phyloP scores from a whole-genome alignment of 2,888 invertebrate genomes.

The Parthenolecanium corni region DNA sequence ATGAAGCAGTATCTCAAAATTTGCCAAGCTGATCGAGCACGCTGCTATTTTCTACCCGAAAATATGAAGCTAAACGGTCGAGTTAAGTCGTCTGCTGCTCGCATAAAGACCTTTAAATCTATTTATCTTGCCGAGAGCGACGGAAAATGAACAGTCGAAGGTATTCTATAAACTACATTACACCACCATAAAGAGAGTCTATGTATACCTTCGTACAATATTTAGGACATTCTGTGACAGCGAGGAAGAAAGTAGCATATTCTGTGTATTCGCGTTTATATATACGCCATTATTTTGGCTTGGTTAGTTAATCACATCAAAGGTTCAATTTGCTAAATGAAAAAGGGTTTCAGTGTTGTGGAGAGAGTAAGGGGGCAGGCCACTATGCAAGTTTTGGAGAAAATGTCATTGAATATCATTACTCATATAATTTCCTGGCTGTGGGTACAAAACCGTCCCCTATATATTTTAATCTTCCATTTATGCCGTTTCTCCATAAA shows the following conservation, averaged over 20 bases:
- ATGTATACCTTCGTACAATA: too few species aligned
- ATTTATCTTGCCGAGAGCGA: not conserved
- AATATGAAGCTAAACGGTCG: slow-evolving; percentile 14
- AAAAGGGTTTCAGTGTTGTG: too few species aligned
- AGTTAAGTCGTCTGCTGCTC: slow-evolving; percentile 3
- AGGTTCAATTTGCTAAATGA: slow-evolving; percentile 12
- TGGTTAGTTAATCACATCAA: slow-evolving; percentile 22
- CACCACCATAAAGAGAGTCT: too few species aligned
- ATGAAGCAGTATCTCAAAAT: not conserved
- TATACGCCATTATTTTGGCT: slow-evolving; percentile 10
- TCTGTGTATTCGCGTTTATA: not conserved
- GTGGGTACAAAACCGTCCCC: not conserved
- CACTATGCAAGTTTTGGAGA: too few species aligned
- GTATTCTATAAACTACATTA: not conserved
- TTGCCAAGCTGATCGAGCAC: slow-evolving; percentile 9
- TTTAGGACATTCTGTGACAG: too few species aligned
- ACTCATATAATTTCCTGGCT: slow-evolving; percentile 18
- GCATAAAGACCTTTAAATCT: slow-evolving; percentile 1
- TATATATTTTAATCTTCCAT: slow-evolving; percentile 11
- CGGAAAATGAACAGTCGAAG: not conserved
- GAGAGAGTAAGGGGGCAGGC: too few species aligned
- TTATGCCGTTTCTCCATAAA: not conserved
- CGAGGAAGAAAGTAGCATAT: too few species aligned
- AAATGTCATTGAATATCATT: slow-evolving; percentile 24
- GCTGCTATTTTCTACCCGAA: not conserved